phyloP scores from a whole-genome alignment of 2,113 vertebrate genomes.

The Tachysurus vachellii region DNA sequence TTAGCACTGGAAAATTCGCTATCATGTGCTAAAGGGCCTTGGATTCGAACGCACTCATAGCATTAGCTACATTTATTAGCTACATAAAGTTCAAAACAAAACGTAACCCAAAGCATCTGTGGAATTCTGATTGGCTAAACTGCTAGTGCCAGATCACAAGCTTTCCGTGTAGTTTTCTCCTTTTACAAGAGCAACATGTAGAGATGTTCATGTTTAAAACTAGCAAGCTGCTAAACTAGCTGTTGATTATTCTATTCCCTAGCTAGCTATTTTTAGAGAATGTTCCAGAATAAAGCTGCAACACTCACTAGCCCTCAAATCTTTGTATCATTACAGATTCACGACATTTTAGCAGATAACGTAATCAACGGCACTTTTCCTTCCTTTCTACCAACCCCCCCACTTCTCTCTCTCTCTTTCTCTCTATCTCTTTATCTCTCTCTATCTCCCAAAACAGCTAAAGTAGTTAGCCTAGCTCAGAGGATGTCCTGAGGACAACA shows the following conservation, averaged over 20 bases:
- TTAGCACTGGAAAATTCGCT: too few relatives aligned
- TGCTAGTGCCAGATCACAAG: neutral
- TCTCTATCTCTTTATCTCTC: neutral
- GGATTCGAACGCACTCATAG: neutral
- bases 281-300: neutral
- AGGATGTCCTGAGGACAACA: slow-evolving; percentile 44
- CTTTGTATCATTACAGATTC: neutral
- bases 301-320: neutral
- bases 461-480: slow-evolving; percentile 5
- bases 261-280: neutral
- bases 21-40: neutral
- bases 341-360: slow-evolving; percentile 1
- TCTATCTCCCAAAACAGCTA: slow-evolving; percentile 10
- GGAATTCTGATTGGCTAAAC: neutral
- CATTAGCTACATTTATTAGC: neutral
- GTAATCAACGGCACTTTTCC: slow-evolving; percentile 16
- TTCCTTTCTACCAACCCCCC: neutral
- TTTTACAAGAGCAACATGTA: neutral
- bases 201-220: neutral
- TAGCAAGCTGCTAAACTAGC: neutral
- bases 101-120: neutral
- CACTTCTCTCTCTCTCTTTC: neutral
- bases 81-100: too few relatives aligned
- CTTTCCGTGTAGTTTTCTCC: neutral
- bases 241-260: neutral